Conservation (phyloP, 2,888 invertebrate species). For the Drosophila picticornis region DNA sequence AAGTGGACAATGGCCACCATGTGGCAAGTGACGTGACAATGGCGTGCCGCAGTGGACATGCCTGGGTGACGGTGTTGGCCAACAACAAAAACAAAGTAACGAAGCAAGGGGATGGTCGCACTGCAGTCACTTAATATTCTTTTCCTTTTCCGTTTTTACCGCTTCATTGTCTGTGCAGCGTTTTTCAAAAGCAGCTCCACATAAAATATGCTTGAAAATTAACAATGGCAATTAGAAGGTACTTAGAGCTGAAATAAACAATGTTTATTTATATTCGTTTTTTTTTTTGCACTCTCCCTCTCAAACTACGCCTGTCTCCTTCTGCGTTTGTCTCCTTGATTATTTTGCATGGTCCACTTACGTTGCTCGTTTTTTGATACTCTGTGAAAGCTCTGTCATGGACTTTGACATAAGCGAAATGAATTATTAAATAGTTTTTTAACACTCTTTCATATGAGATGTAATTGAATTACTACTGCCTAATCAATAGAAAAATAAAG, state of each 20-base stretch:
- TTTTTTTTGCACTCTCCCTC: neutral
- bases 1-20: constrained; percentile 64
- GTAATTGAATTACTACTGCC: neutral
- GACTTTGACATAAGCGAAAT: neutral
- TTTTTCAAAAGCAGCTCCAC: constrained; percentile 34
- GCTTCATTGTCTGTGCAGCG: constrained; percentile 61
- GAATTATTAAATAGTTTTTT: neutral
- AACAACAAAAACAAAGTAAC: neutral
- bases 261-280: constrained; percentile 39
- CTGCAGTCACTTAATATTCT: constrained; percentile 62
- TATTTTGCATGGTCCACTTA: constrained; percentile 27
- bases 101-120: constrained; percentile 9
- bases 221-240: constrained; percentile 70
- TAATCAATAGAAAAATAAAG: neutral
- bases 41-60: constrained; percentile 33
- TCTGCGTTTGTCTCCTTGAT: neutral
- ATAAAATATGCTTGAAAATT: constrained; percentile 63
- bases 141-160: constrained; percentile 68
- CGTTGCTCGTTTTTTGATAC: constrained; percentile 9
- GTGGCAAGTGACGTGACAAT: constrained; percentile 71
- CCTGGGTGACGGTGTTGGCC: neutral
- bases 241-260: constrained; percentile 54
- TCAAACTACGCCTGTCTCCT: neutral
- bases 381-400: neutral
- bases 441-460: neutral